Conservation (phyloP, 1,140 invertebrate species). For the Aricia agestis region DNA sequence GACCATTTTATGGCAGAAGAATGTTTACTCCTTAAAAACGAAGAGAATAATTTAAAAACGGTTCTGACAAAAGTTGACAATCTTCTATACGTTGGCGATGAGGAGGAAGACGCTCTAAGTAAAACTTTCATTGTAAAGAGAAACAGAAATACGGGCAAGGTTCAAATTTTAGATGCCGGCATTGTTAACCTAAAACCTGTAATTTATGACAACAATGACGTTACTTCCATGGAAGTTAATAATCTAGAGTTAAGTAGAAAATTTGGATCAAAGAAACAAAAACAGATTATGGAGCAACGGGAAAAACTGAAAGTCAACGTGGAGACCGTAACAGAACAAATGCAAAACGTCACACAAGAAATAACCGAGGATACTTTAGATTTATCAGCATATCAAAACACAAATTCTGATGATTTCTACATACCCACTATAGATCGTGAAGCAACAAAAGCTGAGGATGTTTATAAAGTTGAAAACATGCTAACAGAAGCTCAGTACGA, state of each 20-base stretch:
- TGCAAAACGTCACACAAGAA: slow-evolving; percentile 48
- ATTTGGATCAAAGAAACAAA: slow-evolving; percentile 64
- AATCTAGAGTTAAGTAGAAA: slow-evolving; percentile 57
- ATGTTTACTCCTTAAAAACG: slow-evolving; percentile 38
- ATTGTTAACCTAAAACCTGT: slow-evolving; percentile 46
- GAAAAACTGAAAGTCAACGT: slow-evolving; percentile 59
- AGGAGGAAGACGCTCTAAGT: slow-evolving; percentile 43
- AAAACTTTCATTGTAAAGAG: slow-evolving; percentile 47
- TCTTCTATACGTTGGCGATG: slow-evolving; percentile 50
- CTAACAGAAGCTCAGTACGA: slow-evolving; percentile 48
- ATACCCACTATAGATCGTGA: slow-evolving; percentile 53
- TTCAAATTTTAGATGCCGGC: slow-evolving; percentile 45
- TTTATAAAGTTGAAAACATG: slow-evolving; percentile 52
- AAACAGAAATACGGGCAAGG: slow-evolving; percentile 53
- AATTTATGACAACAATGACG: slow-evolving; percentile 32
- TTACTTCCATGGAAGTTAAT: slow-evolving; percentile 38
- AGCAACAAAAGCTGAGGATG: slow-evolving; percentile 38
- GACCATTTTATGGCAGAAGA: slow-evolving; percentile 37
- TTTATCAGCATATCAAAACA: slow-evolving; percentile 43
- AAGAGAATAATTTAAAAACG: slow-evolving; percentile 32
- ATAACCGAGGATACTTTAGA: slow-evolving; percentile 49
- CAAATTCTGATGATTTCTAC: slow-evolving; percentile 54
- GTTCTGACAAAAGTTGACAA: slow-evolving; percentile 40
- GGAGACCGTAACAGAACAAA: slow-evolving; percentile 52
- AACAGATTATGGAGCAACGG: slow-evolving; percentile 49